Conservation (phyloP, 2,113 vertebrate genomes). For the Progne subis region DNA sequence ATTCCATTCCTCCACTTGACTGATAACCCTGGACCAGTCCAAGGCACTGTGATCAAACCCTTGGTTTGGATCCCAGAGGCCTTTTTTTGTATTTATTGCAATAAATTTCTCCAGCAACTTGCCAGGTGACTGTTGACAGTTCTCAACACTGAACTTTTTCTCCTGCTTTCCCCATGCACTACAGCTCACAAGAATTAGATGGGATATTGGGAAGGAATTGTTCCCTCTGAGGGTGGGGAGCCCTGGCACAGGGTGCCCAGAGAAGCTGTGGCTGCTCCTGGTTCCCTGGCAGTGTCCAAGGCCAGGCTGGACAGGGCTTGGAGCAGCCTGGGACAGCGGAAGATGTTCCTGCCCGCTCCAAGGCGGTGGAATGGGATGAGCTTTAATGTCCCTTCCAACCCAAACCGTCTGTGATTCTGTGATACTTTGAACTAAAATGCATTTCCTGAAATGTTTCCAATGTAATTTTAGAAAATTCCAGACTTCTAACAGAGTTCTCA, state of each 20-base stretch:
- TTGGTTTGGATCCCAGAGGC: neutral
- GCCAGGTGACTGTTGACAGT: accelerated
- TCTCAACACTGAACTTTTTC: neutral
- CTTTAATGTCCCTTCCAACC: neutral
- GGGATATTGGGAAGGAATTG: neutral
- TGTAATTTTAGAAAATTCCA: neutral
- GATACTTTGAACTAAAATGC: neutral
- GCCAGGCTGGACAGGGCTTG: accelerated
- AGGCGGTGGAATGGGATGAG: neutral
- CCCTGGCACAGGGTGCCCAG: neutral
- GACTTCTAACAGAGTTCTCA: neutral
- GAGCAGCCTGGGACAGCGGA: accelerated
- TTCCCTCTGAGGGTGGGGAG: accelerated
- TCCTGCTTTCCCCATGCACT: neutral
- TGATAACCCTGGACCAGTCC: neutral
- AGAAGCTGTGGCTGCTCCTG: neutral
- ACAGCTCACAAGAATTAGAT: neutral
- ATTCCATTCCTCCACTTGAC: neutral
- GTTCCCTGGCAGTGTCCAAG: neutral
- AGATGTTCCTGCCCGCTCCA: neutral
- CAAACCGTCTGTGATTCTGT: neutral
- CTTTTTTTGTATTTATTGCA: neutral
- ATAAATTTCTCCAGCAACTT: neutral
- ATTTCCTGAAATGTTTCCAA: neutral
- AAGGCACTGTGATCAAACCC: neutral